A percentile compares a stretch with the other conserved stretches of the same genome.
Evolutionary conservation across 2,888 invertebrate species (phyloP).

Genomic region (Pantelozetes paolii): DNA sequence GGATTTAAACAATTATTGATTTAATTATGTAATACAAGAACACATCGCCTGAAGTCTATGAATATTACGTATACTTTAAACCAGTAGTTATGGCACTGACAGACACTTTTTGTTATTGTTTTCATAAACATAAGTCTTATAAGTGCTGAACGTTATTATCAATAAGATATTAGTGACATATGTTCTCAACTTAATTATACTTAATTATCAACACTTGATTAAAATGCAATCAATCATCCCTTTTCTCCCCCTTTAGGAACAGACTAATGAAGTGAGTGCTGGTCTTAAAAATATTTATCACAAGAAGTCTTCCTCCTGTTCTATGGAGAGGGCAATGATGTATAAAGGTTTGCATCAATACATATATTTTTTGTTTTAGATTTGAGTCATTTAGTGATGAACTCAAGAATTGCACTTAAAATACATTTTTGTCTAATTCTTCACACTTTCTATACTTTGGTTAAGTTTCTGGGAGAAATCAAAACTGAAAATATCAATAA

Average conservation of each 20-base stretch:
- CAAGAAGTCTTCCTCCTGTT: constrained; percentile 13
- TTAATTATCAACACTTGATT: constrained; percentile 30
- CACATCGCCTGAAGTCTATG: background rate
- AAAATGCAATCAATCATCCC: constrained; percentile 30
- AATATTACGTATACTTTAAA: background rate
- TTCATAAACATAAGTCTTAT: background rate
- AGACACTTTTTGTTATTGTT: background rate
- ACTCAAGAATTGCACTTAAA: too few relatives aligned
- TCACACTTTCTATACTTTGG: too few relatives aligned
- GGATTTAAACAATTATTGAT: constrained; percentile 27
- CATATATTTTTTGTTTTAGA: too few relatives aligned
- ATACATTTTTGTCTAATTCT: too few relatives aligned
- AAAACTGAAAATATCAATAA: too few relatives aligned
- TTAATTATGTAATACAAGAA: background rate
- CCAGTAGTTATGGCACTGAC: background rate
- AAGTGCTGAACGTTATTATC: constrained; percentile 2
- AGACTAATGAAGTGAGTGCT: constrained; percentile 24
- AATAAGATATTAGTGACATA: constrained; percentile 32
- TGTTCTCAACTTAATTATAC: constrained; percentile 25
- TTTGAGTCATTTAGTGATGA: too few relatives aligned
- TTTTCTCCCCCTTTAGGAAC: too few relatives aligned
- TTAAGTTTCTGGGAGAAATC: too few relatives aligned
- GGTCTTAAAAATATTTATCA: constrained; percentile 9
- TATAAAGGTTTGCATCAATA: constrained; percentile 15
- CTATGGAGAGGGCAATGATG: constrained; percentile 28